These are phyloP conservation scores for Sinocyclocheilus maitianheensis DNA, from an alignment of 2,113 vertebrate genomes.

Conservation along the genomic window DNA sequence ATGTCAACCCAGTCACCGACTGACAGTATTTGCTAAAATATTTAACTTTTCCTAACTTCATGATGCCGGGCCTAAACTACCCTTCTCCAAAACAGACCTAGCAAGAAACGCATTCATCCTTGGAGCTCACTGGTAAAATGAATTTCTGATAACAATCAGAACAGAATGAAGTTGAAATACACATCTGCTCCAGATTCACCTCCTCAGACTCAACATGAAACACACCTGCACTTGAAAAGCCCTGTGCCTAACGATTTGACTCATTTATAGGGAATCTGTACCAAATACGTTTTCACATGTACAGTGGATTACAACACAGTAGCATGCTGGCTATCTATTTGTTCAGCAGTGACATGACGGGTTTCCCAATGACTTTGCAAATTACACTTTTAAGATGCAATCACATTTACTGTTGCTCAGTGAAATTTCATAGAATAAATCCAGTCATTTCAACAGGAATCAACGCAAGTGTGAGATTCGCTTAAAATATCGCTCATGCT, in stretches of 20 bases:
- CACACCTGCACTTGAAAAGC: not conserved
- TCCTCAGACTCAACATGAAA: not conserved
- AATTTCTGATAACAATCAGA: not conserved
- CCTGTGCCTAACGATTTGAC: not conserved
- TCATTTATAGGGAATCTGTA: not conserved
- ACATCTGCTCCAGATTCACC: constrained; percentile 7
- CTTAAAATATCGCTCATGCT: too few species aligned
- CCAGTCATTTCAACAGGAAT: not conserved
- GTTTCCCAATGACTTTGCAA: not conserved
- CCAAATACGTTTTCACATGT: not conserved
- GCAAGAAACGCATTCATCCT: not conserved
- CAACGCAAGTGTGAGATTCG: not conserved
- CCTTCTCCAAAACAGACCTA: not conserved
- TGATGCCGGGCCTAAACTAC: not conserved
- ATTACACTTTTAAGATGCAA: not conserved
- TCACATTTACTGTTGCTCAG: not conserved
- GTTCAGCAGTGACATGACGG: not conserved
- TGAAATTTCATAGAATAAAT: not conserved
- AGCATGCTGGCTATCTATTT: not conserved
- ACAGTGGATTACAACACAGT: not conserved
- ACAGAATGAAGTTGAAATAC: not conserved
- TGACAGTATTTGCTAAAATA: not conserved
- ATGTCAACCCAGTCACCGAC: too few species aligned
- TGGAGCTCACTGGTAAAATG: not conserved
- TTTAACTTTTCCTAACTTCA: not conserved